These are phyloP conservation scores for Xiphydria camelus DNA, from an alignment of 2,888 invertebrate genomes.

Conservation along the genomic window DNA sequence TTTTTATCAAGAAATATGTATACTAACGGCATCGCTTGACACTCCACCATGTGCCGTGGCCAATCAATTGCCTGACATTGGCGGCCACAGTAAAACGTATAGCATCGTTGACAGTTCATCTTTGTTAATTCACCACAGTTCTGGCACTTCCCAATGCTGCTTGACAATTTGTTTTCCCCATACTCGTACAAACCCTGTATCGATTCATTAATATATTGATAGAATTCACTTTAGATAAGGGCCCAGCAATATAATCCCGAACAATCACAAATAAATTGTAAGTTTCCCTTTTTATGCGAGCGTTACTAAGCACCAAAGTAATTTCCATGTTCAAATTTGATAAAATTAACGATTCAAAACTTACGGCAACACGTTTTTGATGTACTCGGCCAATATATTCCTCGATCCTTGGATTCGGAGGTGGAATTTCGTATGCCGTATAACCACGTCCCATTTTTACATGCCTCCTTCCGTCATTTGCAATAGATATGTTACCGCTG, in stretches of 20 bases:
- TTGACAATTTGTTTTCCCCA: conserved; percentile 26
- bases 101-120: conserved; percentile 36
- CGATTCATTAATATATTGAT: neutral
- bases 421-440: conserved; percentile 41
- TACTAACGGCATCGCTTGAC: conserved; percentile 43
- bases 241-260: neutral
- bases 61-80: conserved; percentile 46
- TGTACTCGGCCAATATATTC: conserved; percentile 27
- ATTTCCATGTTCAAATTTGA: neutral
- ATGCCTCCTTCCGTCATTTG: conserved; percentile 41
- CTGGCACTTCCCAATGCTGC: conserved; percentile 26
- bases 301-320: neutral
- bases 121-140: conserved; percentile 21
- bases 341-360: conserved; percentile 2
- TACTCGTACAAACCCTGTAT: conserved; percentile 40
- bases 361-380: conserved; percentile 38
- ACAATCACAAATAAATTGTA: conserved; percentile 8
- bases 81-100: conserved; percentile 42
- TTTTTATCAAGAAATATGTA: neutral
- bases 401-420: conserved; percentile 28
- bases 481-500: conserved; percentile 31
- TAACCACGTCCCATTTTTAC: conserved; percentile 50
- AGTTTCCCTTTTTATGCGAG: too few species aligned
- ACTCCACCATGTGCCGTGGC: conserved; percentile 41
- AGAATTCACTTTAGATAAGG: neutral